A percentile compares a stretch with the other conserved stretches of the same genome.
These are phyloP conservation scores for Ptychochromis oligacanthus DNA, from an alignment of 2,113 vertebrate genomes.

Conservation along the genomic window DNA sequence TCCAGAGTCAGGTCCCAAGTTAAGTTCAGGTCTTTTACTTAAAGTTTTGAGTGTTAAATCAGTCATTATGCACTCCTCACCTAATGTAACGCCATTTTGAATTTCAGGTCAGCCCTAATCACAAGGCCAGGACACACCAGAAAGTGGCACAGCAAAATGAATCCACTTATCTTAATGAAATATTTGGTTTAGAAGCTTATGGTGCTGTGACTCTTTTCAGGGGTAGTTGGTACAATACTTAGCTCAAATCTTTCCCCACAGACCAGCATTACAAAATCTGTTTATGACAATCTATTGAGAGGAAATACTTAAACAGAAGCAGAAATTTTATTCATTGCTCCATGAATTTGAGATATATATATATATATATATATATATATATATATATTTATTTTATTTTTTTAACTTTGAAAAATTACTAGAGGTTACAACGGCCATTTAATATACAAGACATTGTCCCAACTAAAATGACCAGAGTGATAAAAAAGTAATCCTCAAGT, in stretches of 20 bases:
- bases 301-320: too few species aligned
- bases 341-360: too few species aligned
- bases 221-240: neutral
- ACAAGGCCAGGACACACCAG: neutral
- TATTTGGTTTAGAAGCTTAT: neutral
- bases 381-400: too few species aligned
- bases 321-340: too few species aligned
- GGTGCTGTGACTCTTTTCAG: neutral
- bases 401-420: too few species aligned
- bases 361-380: too few species aligned
- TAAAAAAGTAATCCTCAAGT: too few species aligned
- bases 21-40: neutral
- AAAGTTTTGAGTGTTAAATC: slow-evolving; percentile 1
- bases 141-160: slow-evolving; percentile 4
- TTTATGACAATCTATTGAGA: neutral
- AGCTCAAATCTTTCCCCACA: neutral
- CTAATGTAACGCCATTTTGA: neutral
- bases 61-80: neutral
- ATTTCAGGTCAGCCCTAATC: slow-evolving; percentile 3
- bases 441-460: too few species aligned
- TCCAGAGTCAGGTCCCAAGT: slow-evolving; percentile 1
- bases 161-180: slow-evolving; percentile 3
- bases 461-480: too few species aligned
- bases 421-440: too few species aligned
- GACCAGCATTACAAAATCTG: neutral